These are phyloP conservation scores for Cynoglossus semilaevis DNA, from an alignment of 2,113 vertebrate species.

Conservation along the genomic window DNA sequence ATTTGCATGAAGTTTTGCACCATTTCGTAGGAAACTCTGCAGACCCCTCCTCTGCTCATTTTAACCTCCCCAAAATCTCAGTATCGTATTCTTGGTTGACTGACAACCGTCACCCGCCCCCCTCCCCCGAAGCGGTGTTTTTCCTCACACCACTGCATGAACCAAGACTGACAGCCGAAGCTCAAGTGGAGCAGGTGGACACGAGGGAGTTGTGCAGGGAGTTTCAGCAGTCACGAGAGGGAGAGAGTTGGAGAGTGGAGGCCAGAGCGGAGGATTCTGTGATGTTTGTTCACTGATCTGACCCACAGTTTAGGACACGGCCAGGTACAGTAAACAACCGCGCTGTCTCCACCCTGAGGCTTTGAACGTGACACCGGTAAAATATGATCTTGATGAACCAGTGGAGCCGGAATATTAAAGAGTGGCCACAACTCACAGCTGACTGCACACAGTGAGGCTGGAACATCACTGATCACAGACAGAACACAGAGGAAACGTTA, in stretches of 20 bases:
- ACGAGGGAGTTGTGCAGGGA: slow-evolving; percentile 18
- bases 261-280: slow-evolving; percentile 36
- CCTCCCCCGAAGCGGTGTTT: no score
- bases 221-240: slow-evolving; percentile 10
- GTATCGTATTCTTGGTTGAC: slow-evolving; percentile 12
- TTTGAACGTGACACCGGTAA: slow-evolving; percentile 59
- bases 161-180: slow-evolving; percentile 26
- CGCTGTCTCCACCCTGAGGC: slow-evolving; percentile 40
- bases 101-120: slow-evolving; percentile 1
- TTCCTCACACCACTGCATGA: not conserved
- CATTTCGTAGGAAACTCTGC: not conserved
- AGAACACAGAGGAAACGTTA: no score
- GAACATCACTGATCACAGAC: not conserved
- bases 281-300: slow-evolving; percentile 51
- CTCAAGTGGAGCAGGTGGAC: slow-evolving; percentile 32
- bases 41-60: slow-evolving; percentile 13
- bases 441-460: not conserved
- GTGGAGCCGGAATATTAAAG: slow-evolving; percentile 42
- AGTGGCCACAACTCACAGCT: slow-evolving; percentile 15
- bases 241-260: slow-evolving; percentile 1
- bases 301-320: slow-evolving; percentile 61
- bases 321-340: slow-evolving; percentile 61
- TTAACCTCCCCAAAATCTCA: slow-evolving; percentile 13
- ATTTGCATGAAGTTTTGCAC: not conserved
- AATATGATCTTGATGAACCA: slow-evolving; percentile 56